Conservation (phyloP, 2,113 vertebrate genomes). For the Condylura cristata region DNA sequence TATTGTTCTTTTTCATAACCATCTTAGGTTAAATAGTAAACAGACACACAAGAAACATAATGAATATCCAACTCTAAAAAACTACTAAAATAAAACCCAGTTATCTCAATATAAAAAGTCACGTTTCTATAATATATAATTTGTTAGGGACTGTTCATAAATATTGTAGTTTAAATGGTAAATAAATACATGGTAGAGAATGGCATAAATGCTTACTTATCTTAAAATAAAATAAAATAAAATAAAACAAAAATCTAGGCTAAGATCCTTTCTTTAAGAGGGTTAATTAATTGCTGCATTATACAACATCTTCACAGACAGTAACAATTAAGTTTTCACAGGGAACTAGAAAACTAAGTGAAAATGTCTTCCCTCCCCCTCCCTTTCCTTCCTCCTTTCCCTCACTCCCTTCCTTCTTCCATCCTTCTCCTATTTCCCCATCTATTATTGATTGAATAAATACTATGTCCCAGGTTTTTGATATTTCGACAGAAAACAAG, state of each 20-base stretch:
- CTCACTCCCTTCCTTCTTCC: background rate
- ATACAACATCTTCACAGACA: background rate
- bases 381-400: background rate
- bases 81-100: background rate
- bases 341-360: background rate
- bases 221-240: background rate
- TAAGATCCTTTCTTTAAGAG: background rate
- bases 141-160: background rate
- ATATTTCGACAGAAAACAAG: background rate
- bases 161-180: constrained; percentile 20
- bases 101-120: background rate
- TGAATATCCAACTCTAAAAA: background rate
- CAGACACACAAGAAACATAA: background rate
- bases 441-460: background rate
- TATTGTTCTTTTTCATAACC: constrained; percentile 21
- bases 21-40: constrained; percentile 1
- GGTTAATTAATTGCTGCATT: too few relatives aligned
- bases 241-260: background rate
- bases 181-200: background rate
- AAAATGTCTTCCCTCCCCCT: background rate
- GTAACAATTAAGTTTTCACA: background rate
- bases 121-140: background rate
- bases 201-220: background rate
- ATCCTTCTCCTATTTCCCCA: background rate
- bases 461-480: background rate